Conservation (phyloP, 1,140 invertebrate genomes). For the Stenopsyche tienmushanensis region DNA sequence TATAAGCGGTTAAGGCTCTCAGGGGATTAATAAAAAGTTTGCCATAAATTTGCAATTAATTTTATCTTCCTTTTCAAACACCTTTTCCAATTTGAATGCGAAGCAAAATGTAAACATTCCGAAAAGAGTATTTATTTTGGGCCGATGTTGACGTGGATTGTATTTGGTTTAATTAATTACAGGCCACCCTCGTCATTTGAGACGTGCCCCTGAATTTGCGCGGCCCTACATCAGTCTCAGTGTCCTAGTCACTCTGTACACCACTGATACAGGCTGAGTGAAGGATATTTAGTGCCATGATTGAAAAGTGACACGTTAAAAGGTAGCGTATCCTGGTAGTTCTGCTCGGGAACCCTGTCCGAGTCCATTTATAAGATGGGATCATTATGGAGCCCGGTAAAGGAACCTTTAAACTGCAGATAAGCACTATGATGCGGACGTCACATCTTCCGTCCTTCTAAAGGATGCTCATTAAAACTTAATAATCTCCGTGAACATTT, state of each 20-base stretch:
- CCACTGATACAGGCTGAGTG: constrained; percentile 13
- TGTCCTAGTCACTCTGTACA: no score
- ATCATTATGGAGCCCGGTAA: no score
- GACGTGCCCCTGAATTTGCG: constrained; percentile 15
- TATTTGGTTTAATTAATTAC: constrained; percentile 40
- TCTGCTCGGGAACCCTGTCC: no score
- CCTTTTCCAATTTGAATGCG: not conserved
- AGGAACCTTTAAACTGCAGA: no score
- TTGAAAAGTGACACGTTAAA: constrained; percentile 13
- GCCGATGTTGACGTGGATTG: constrained; percentile 33
- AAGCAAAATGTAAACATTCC: not conserved
- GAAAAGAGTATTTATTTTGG: constrained; percentile 25
- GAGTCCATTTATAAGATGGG: no score
- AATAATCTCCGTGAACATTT: no score
- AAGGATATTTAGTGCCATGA: constrained; percentile 26
- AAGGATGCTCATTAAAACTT: no score
- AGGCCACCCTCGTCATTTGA: constrained; percentile 32
- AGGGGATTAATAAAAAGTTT: not conserved
- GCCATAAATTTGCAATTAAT: not conserved
- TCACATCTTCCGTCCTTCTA: no score
- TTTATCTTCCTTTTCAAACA: not conserved
- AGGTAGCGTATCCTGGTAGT: not conserved
- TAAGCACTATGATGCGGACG: no score
- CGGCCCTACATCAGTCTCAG: not conserved
- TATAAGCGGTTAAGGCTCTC: no score